Evolutionary conservation across 2,888 invertebrate species (phyloP), one percentile per base, ranked within the genome.

Genomic region (Eupeodes latifasciatus): DNA sequence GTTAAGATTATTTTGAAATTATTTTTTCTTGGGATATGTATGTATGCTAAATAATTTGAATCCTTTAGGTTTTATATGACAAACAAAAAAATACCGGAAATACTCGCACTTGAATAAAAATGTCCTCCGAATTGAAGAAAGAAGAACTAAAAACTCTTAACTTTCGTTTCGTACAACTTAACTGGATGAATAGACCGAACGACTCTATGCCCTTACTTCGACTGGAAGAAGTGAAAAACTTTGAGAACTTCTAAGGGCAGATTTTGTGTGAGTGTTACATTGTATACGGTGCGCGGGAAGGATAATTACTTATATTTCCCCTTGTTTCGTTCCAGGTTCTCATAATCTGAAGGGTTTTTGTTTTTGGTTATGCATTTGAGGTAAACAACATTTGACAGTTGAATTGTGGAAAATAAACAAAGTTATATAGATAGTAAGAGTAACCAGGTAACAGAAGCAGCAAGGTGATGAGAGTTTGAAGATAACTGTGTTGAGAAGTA

Each of bases 321-420:
- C 88, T 78, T 27, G 27, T 27, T 27, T 62, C 44, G 47, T 88
- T 85, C 85, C 81, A 85, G 69, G 34, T 59, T 36, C 12, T 40
- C 72, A 71, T 27, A 27, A 27, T 55, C 53, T 87, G 74, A 53
- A 69, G n/a, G 62, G 78, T 71, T 78, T 66, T 27, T 16, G 78
- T 71, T 78, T 66, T 27, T 16, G n/a, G 59, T 55, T 57, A 16
- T 53, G 66, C 44, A 57, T 74, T 69, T 59, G 78, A 88, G 81
- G 81, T 88, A 88, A 88, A 88, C 88, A 88, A 85, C 61, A 64
- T 88, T 77, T 84, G 84, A 88, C 84, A 84, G 81, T 59, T 88
- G 47, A 49, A 78, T 62, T 78, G 67, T 77, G 9, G 14, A 16
- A 66, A 47, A 72, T 57, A 86, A 87, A 83, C 86, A 83, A 76